Conservation (phyloP, 2,113 vertebrate genomes). For the Onychostoma macrolepis region DNA sequence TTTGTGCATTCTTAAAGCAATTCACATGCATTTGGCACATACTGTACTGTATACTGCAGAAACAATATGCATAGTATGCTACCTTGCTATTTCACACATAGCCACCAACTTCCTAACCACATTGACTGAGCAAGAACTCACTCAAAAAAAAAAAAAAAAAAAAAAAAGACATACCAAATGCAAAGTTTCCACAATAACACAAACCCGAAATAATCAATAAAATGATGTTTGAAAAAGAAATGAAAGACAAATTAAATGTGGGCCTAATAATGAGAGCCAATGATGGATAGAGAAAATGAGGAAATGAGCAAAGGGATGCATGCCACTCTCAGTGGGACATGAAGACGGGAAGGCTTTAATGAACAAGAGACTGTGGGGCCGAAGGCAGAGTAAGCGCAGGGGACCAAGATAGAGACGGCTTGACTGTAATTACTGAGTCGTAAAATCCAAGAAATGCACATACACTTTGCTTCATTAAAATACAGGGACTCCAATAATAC, state of each 20-base stretch:
- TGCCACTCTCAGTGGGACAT: slow-evolving; percentile 21
- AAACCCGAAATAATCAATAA: neutral
- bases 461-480: slow-evolving; percentile 1
- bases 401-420: neutral
- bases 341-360: slow-evolving; percentile 23
- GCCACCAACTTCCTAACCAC: neutral
- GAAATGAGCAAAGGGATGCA: slow-evolving; percentile 5
- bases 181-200: neutral
- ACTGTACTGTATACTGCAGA: neutral
- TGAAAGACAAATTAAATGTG: neutral
- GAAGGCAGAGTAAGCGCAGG: neutral
- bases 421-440: slow-evolving; percentile 11
- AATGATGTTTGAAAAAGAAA: neutral
- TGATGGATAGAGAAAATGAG: neutral
- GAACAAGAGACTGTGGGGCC: neutral
- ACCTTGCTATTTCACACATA: neutral
- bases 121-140: neutral
- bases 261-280: neutral
- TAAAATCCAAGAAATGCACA: neutral
- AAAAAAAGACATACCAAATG: neutral
- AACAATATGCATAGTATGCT: neutral
- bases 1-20: neutral
- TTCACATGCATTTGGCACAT: neutral
- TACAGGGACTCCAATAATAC: neutral
- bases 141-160: neutral